phyloP scores from a whole-genome alignment of 2,888 invertebrate species.

The Platycheirus albimanus region DNA sequence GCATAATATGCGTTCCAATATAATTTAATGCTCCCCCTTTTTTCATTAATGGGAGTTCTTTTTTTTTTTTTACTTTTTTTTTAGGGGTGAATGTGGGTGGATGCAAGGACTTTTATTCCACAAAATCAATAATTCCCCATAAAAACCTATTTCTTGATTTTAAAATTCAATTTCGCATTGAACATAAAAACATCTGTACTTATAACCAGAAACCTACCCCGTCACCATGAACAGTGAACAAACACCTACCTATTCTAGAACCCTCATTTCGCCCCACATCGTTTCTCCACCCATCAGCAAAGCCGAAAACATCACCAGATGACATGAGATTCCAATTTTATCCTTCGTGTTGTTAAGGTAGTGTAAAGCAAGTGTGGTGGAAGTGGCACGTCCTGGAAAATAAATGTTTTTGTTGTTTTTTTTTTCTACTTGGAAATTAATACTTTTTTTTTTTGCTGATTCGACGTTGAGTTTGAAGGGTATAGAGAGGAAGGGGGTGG shows the following conservation, averaged over 20 bases:
- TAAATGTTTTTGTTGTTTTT: slow-evolving; percentile 26
- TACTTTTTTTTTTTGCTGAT: slow-evolving; percentile 14
- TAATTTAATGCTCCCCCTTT: not conserved
- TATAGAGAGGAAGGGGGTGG: too few species aligned
- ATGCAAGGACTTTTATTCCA: not conserved
- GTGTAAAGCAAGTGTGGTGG: slow-evolving; percentile 11
- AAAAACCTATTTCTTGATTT: slow-evolving; percentile 57
- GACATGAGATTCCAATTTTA: slow-evolving; percentile 65
- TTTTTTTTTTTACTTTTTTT: too few species aligned
- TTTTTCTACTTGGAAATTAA: slow-evolving; percentile 30
- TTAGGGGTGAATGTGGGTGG: too few species aligned
- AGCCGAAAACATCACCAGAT: slow-evolving; percentile 37
- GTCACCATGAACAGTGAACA: too few species aligned
- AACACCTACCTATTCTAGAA: not conserved
- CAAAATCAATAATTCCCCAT: slow-evolving; percentile 55
- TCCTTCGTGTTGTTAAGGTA: slow-evolving; percentile 41
- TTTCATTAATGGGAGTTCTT: not conserved
- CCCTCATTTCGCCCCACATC: not conserved
- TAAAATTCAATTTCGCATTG: slow-evolving; percentile 62
- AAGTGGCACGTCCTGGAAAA: slow-evolving; percentile 20
- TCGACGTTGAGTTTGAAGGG: too few species aligned
- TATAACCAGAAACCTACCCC: slow-evolving; percentile 38
- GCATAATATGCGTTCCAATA: not conserved
- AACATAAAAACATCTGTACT: slow-evolving; percentile 64
- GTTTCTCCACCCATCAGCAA: not conserved